Evolutionary conservation across 2,888 invertebrate genomes (phyloP).

Genomic region (Lymantria monacha): DNA sequence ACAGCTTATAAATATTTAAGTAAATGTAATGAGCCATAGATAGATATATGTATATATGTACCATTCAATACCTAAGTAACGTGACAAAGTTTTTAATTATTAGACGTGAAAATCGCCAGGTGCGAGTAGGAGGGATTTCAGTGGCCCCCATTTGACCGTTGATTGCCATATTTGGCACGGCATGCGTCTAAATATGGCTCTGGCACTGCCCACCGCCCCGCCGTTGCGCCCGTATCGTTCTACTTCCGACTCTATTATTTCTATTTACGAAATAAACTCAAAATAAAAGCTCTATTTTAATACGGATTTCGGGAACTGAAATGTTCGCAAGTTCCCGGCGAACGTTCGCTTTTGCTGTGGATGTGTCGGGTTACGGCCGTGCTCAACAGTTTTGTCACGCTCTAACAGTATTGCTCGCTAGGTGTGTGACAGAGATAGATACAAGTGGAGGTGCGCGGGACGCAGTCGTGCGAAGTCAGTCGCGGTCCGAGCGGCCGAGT

Average conservation of each 20-base stretch:
- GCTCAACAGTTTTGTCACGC: slow-evolving; percentile 52
- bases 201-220: slow-evolving; percentile 86
- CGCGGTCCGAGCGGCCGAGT: slow-evolving; percentile 82
- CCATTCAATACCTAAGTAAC: slow-evolving; percentile 53
- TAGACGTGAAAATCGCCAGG: slow-evolving; percentile 79
- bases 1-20: slow-evolving; percentile 12
- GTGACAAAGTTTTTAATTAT: slow-evolving; percentile 80
- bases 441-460: slow-evolving; percentile 72
- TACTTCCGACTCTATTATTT: slow-evolving; percentile 81
- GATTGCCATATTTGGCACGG: slow-evolving; percentile 91
- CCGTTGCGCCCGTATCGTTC: slow-evolving; percentile 57
- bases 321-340: slow-evolving; percentile 73
- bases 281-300: slow-evolving; percentile 81
- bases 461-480: slow-evolving; percentile 79
- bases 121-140: slow-evolving; percentile 88
- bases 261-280: slow-evolving; percentile 82
- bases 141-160: slow-evolving; percentile 90
- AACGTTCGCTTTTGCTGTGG: slow-evolving; percentile 66
- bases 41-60: slow-evolving; percentile 32
- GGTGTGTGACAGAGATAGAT: slow-evolving; percentile 60
- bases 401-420: slow-evolving; percentile 37
- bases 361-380: slow-evolving; percentile 80
- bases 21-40: slow-evolving; percentile 25
- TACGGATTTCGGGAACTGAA: slow-evolving; percentile 77
- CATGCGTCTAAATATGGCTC: slow-evolving; percentile 91